Conservation (phyloP, 2,888 invertebrate genomes). For the Cacoxenus indagator region DNA sequence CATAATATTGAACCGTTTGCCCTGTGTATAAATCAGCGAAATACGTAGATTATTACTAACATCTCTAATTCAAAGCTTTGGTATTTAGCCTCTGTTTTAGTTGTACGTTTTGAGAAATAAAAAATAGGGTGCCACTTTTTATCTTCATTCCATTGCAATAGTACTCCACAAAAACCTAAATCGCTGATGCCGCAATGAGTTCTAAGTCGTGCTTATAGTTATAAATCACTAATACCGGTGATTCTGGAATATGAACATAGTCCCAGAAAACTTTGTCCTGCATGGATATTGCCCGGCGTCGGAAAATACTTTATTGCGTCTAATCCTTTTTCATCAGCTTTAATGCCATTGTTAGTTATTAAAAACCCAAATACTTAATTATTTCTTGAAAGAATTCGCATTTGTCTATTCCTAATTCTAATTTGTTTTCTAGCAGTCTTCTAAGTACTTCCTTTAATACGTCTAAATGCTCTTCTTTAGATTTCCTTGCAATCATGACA, state of each 20-base stretch:
- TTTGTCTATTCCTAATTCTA: slow-evolving; percentile 39
- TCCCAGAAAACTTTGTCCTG: slow-evolving; percentile 31
- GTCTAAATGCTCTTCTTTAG: slow-evolving; percentile 37
- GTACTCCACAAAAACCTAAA: slow-evolving; percentile 14
- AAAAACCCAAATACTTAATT: slow-evolving; percentile 21
- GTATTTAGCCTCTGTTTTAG: slow-evolving; percentile 41
- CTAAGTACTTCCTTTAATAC: slow-evolving; percentile 36
- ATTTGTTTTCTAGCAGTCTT: slow-evolving; percentile 31
- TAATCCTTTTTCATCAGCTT: slow-evolving; percentile 1
- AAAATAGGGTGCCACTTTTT: slow-evolving; percentile 21
- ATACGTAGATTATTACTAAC: slow-evolving; percentile 45
- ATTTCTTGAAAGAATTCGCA: slow-evolving; percentile 34
- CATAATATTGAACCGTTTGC: slow-evolving; percentile 24
- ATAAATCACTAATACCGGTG: slow-evolving; percentile 54
- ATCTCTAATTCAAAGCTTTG: slow-evolving; percentile 56
- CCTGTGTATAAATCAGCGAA: slow-evolving; percentile 17
- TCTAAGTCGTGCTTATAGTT: slow-evolving; percentile 47
- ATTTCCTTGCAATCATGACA: slow-evolving; percentile 41
- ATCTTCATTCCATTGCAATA: slow-evolving; percentile 19
- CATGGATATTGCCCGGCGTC: slow-evolving; percentile 14
- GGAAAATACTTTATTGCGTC: slow-evolving; percentile 12
- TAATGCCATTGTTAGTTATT: slow-evolving; percentile 13
- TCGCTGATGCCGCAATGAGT: slow-evolving; percentile 52
- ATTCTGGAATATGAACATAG: slow-evolving; percentile 31
- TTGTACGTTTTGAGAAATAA: slow-evolving; percentile 48